phyloP scores from a whole-genome alignment of 2,797 vertebrate species.

The Heterohyrax brucei region DNA sequence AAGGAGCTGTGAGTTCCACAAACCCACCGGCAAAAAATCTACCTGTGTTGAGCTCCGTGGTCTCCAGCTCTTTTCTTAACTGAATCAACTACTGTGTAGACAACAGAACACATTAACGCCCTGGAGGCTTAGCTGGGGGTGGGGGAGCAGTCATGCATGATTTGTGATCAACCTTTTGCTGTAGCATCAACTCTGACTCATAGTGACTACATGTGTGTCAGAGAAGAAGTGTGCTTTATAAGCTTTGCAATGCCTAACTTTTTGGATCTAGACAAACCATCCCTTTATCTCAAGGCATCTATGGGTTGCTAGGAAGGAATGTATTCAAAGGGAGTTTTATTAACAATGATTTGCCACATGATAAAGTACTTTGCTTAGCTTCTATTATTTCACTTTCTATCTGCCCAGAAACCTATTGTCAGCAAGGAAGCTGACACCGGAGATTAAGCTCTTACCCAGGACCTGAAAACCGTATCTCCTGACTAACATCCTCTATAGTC shows the following conservation, averaged over 20 bases:
- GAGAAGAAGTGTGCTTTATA: not conserved
- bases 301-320: not conserved
- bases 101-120: not conserved
- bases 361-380: not conserved
- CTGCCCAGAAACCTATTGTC: not conserved
- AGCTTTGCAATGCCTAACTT: not conserved
- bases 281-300: not conserved
- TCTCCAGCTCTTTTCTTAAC: not conserved
- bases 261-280: not conserved
- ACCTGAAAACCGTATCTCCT: not conserved
- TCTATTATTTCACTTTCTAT: not conserved
- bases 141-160: fast-evolving
- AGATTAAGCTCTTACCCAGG: not conserved
- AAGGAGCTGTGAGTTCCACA: not conserved
- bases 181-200: not conserved
- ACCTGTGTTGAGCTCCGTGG: fast-evolving
- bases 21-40: not conserved
- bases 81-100: too few species aligned
- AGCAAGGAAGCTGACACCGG: not conserved
- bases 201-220: not conserved
- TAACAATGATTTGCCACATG: not conserved
- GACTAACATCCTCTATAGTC: not conserved
- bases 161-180: not conserved
- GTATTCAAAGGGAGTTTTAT: not conserved
- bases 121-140: not conserved